These are phyloP conservation scores for Heterodera carotae DNA, from an alignment of 1,140 invertebrate genomes.

Conservation along the genomic window DNA sequence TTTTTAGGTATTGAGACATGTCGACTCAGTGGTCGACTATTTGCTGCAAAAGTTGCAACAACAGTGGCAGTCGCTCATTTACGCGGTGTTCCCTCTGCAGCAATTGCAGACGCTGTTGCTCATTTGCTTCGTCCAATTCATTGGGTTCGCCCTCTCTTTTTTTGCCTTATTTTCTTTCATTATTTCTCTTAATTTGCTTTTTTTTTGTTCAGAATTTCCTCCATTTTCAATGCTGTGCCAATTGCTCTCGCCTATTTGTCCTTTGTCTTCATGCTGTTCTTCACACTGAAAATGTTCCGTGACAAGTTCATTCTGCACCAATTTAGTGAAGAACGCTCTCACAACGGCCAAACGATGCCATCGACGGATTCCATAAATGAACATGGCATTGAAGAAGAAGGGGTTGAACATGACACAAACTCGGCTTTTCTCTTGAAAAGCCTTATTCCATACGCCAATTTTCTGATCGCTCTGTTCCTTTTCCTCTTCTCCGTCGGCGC, in stretches of 20 bases:
- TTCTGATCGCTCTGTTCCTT: constrained; percentile 51
- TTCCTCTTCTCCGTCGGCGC: constrained; percentile 53
- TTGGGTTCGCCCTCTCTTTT: constrained; percentile 39
- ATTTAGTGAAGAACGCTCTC: neutral
- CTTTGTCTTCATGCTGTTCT: constrained; percentile 53
- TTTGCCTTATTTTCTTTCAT: neutral
- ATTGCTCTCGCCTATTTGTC: constrained; percentile 52
- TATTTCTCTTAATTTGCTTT: neutral
- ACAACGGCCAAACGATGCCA: neutral
- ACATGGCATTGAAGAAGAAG: neutral
- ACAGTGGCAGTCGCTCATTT: constrained; percentile 56
- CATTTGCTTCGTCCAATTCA: constrained; percentile 60
- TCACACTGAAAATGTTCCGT: constrained; percentile 59
- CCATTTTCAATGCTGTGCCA: constrained; percentile 49
- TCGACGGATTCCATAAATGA: neutral
- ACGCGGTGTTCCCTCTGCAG: constrained; percentile 58
- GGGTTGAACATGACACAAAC: neutral
- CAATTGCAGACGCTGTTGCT: constrained; percentile 57
- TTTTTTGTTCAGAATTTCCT: constrained; percentile 42
- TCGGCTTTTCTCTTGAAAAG: constrained; percentile 38
- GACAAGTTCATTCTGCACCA: constrained; percentile 37
- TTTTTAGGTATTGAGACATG: too few species aligned
- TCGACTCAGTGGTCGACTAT: constrained; percentile 47
- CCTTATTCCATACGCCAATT: constrained; percentile 58
- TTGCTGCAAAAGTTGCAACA: constrained; percentile 57